Evolutionary conservation across 2,113 vertebrate species (phyloP), one percentile per base, ranked within the genome.

Genomic region (Muntiacus muntjak): DNA sequence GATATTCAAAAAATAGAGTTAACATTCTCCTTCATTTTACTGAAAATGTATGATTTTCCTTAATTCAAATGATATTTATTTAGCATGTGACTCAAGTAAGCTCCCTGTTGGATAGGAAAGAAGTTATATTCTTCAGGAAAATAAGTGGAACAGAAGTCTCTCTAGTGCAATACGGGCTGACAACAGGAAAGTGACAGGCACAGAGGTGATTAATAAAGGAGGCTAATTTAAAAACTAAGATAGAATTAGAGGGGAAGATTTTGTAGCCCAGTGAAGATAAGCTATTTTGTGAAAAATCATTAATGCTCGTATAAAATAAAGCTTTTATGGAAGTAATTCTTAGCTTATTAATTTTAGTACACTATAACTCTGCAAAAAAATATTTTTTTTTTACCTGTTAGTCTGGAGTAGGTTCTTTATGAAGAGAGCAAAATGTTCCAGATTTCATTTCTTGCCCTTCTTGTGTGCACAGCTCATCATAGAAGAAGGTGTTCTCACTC

Each of bases 41-140:
- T 96, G 54, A 91, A 96, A 87, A 96, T 54, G 36, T 15, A 89
- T 82, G 81, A 14, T 91, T 33, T 96, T 84, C 33, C 21, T 94
- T 96, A 25, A 79, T 55, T 95, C 47, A 96, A 83, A 15, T 2
- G 36, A 57, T 96, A 90, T 81, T 83, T 84, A 62, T 89, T 98
- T n/a, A 8, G 5, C 12, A 7, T 30, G 14, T 23, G 74, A 33
- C 19, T 96, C 79, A 91, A 26, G 50, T 89, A 62, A 93, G 17
- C 54, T 62, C 79, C 9, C 1, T 62, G 2, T 54, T 86, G 2
- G 30, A 45, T n/a, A 87, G 43, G 6, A 17, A 47, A 78, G 91
- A 74, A 47, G 14, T 21, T 23, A 33, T 12, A 52, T 92, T 97
- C 43, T 91, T 95, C 43, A 67, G 30, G 47, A 33, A 14, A 97